Evolutionary conservation across 2,113 vertebrate genomes (phyloP), one percentile per base, ranked within the genome.

Genomic region (Percopsis transmontana): DNA sequence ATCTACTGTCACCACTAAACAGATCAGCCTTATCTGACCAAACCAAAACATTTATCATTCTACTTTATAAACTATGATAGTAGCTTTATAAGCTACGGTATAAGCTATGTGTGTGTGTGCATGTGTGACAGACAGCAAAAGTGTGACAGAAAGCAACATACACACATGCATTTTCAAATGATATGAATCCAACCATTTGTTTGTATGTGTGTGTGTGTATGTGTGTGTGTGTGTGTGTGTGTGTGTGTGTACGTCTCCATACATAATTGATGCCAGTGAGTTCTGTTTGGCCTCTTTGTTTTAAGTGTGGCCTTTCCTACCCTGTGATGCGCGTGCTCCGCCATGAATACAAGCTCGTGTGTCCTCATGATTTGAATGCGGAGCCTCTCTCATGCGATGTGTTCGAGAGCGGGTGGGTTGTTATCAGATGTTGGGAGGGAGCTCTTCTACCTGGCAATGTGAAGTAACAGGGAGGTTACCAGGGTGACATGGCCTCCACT

Each of bases 341-440:
- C 58, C 84, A 88, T 93, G 90, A 93, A 93, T 90, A 79, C 87
- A 82, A 83, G 88, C 83, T 87, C 93, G 87, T 91, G 76, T 69
- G 33, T 42, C 67, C 82, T 76, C 81, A 81, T 73, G 75, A 86
- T 87, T 83, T 77, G 69, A 76, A 81, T 80, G 66, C 66, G 59
- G 71, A 71, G 68, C 79, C 55, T 38, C 75, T 84, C 69, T 81
- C 71, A 62, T 27, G 38, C 42, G 40, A 1, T 24, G 10, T 58
- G 2, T 13, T 16, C 33, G 27, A 23, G 45, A 10, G 40, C 58
- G 40, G 40, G n/a, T 48, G 10, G 24, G 51, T 59, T 70, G 68
- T 50, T 58, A 45, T 61, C 3, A 1, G 54, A 38, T 57, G 27
- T 15, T 56, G 16, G 12, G 9, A 55, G 14, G 27, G 12, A 24